Evolutionary conservation across 2,888 invertebrate genomes (phyloP), one percentile per base, ranked within the genome.

Genomic region (Rhabditophanes sp.): DNA sequence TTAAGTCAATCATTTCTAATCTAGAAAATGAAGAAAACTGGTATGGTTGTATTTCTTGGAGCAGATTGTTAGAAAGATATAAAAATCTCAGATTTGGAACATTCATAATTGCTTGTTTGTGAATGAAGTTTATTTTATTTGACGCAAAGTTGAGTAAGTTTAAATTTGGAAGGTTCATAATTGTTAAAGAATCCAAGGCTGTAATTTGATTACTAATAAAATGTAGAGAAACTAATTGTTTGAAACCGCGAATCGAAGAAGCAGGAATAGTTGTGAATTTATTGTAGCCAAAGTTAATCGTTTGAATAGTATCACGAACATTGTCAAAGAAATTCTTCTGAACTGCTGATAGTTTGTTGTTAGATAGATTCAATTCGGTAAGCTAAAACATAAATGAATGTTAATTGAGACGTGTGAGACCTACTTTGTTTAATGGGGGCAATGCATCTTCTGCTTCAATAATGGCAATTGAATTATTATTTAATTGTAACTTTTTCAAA

Each of bases 221-320:
- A 37, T 64, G 63, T 4, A 64, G 45, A 1, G 64, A 57, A 35
- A 56, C 44, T 12, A 64, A 45, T 23, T 56, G 59, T 23, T 59
- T 56, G 42, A 64, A 55, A 8, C 65, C 64, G 15, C 64, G 56
- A 11, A 64, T 46, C 1, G 64, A 59, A 19, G 56, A 49, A 5
- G 61, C 56, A 1, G 62, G 59, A 9, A 65, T 58, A 7, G 42
- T 33, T 1, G 33, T 42, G 29, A 64, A 23, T 9, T 48, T 42
- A 41, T 64, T 64, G 35, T 52, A 48, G 8, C 63, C 65, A 21
- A 64, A 35, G 35, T 63, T 64, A 31, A 64, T 50, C 2, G 61
- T 58, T 35, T 61, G 58, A 12, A 64, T 23, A 11, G 46, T 48
- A 39, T 52, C 47, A 28, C 63, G 61, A 11, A 61, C 46, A 29